Conservation (phyloP, 1,140 invertebrate genomes). For the Brachionus koreanus region DNA sequence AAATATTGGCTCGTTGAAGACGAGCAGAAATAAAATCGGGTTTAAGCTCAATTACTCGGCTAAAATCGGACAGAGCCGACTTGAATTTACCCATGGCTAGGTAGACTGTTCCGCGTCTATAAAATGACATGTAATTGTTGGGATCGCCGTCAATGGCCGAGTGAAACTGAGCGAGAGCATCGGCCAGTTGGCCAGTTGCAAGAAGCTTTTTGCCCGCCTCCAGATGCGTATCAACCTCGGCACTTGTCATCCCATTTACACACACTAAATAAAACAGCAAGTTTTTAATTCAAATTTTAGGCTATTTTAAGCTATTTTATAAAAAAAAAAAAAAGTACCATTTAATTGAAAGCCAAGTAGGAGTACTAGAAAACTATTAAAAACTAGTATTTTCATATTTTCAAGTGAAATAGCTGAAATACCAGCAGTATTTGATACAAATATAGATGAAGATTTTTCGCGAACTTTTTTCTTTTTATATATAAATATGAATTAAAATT, state of each 20-base stretch:
- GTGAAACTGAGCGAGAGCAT: conserved; percentile 95
- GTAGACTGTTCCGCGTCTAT: conserved; percentile 82
- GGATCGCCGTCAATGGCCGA: conserved; percentile 94
- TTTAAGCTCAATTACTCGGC: conserved; percentile 83
- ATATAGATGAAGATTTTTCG: not conserved
- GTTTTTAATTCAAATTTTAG: not conserved
- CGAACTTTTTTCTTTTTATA: not conserved
- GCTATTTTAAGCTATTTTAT: not conserved
- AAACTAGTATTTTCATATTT: conserved; percentile 29
- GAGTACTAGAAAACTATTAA: not conserved
- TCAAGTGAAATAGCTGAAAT: not conserved
- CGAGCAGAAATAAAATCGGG: conserved; percentile 86
- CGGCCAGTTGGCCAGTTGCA: conserved; percentile 82
- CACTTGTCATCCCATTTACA: conserved; percentile 47
- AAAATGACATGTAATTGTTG: conserved; percentile 83
- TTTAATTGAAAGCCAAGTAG: not conserved
- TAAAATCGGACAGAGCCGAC: conserved; percentile 86
- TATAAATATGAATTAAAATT: not conserved
- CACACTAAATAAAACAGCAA: conserved; percentile 45
- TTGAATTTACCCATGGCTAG: conserved; percentile 91
- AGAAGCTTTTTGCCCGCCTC: conserved; percentile 85
- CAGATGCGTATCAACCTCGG: conserved; percentile 84
- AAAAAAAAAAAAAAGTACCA: not conserved
- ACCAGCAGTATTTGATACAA: not conserved
- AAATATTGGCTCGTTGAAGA: conserved; percentile 77